Conservation (phyloP, 2,797 vertebrate genomes). For the Siniperca undulata region DNA sequence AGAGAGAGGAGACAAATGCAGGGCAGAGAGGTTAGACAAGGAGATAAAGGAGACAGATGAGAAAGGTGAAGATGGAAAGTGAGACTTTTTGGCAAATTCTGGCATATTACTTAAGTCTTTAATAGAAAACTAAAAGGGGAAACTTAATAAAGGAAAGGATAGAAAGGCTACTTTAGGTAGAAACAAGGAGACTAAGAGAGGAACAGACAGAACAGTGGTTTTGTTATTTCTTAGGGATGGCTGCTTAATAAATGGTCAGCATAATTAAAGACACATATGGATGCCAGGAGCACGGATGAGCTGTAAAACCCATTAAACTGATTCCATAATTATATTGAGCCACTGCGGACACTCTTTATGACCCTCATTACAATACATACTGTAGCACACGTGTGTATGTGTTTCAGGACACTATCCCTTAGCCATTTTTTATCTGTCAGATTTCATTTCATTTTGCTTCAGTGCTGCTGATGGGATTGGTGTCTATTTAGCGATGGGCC, state of each 20-base stretch:
- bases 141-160: neutral
- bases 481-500: conserved; percentile 62
- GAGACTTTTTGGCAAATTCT: conserved; percentile 18
- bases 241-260: conserved; percentile 76
- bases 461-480: conserved; percentile 63
- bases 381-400: conserved; percentile 32
- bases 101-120: neutral
- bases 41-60: conserved; percentile 51
- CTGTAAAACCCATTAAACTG: conserved; percentile 82
- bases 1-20: conserved; percentile 51
- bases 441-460: conserved; percentile 63
- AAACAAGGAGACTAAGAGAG: neutral
- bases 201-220: conserved; percentile 27
- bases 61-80: conserved; percentile 26
- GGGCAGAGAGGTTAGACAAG: conserved; percentile 50
- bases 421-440: conserved; percentile 52
- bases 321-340: conserved; percentile 78
- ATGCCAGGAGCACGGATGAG: conserved; percentile 71
- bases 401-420: conserved; percentile 30
- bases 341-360: conserved; percentile 73
- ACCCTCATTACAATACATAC: conserved; percentile 66
- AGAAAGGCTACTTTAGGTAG: neutral
- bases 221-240: conserved; percentile 74
- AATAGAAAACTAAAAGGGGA: neutral
- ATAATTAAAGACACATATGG: conserved; percentile 84